Conservation (phyloP, 2,113 vertebrate species). For the Xenopus tropicalis region UCB_Xtro_10.0 CM004445.2:139287001-139287500, state of each 20-base stretch:
- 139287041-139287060: neutral
- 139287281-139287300: rapidly evolving
- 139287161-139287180: neutral
- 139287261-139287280: neutral
- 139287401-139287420: neutral
- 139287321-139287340: rapidly evolving
- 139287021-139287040: rapidly evolving
- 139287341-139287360: neutral
- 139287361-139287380: neutral
- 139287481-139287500: neutral
- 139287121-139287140: neutral
- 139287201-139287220: rapidly evolving
- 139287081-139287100: neutral
- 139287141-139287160: rapidly evolving
- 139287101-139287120: rapidly evolving
- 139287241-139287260: rapidly evolving
- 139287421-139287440: rapidly evolving
- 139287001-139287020: neutral
- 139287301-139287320: neutral
- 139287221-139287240: neutral
- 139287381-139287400: rapidly evolving
- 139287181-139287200: neutral
- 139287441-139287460: neutral
- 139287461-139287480: rapidly evolving
- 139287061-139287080: rapidly evolving